A percentile compares a stretch with the other conserved stretches of the same genome.
Conservation (phyloP, 2,113 vertebrate genomes). For the Dinomys branickii region DNA sequence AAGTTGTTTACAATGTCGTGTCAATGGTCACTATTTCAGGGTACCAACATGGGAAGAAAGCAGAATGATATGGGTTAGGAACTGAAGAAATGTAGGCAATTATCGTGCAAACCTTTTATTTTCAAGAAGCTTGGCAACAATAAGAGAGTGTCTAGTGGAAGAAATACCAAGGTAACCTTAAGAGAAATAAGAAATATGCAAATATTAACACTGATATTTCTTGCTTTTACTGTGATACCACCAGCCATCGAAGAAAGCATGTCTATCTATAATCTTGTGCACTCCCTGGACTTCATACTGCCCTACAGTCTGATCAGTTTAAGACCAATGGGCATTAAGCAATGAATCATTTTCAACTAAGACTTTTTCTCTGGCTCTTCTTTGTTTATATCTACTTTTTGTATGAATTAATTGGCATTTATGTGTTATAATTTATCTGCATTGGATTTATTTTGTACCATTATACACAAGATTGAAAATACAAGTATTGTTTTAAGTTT, state of each 20-base stretch:
- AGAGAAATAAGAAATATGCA: not conserved
- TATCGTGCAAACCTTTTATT: not conserved
- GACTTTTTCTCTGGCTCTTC: not conserved
- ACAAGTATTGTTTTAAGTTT: not conserved
- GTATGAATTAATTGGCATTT: not conserved
- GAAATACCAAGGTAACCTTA: not conserved
- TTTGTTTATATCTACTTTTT: constrained; percentile 4
- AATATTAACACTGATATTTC: not conserved
- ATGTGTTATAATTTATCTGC: not conserved
- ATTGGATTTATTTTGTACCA: not conserved
- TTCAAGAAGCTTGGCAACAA: not conserved
- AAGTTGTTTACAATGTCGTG: not conserved
- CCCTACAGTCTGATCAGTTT: constrained; percentile 24
- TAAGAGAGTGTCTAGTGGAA: not conserved
- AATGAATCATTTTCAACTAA: not conserved
- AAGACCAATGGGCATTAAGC: not conserved
- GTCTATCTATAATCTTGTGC: not conserved
- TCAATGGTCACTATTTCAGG: not conserved
- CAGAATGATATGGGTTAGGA: not conserved
- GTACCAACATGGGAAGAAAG: not conserved
- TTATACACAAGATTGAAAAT: not conserved
- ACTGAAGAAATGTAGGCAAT: not conserved
- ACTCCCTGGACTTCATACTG: not conserved
- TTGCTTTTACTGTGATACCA: not conserved
- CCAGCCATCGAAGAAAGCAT: not conserved